Conservation (phyloP, 37 sponge, comb jelly and placozoan genomes). For the Corticium candelabrum region DNA sequence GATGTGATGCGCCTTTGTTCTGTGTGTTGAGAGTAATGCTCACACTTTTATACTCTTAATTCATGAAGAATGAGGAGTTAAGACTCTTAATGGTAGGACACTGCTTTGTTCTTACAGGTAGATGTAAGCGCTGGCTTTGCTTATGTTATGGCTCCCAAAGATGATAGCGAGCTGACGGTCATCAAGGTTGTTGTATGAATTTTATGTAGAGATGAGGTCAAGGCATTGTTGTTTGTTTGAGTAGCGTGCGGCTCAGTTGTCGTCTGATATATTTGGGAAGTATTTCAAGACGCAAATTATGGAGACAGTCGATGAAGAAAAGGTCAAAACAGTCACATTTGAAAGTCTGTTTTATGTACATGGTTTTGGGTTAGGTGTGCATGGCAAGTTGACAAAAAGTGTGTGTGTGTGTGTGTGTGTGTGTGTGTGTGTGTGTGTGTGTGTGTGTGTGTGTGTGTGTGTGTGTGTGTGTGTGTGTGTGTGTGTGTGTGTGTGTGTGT, state of each 20-base stretch:
- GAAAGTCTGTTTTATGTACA: neutral
- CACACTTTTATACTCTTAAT: no score
- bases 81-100: neutral
- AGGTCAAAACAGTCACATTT: constrained; percentile 23
- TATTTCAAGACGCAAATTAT: constrained; percentile 82
- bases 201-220: neutral
- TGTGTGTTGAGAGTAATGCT: no score
- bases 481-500: neutral
- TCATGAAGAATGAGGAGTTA: neutral
- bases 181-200: constrained; percentile 54
- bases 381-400: neutral
- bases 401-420: neutral
- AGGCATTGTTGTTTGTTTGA: constrained; percentile 1
- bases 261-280: constrained; percentile 85
- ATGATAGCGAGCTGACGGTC: constrained; percentile 50
- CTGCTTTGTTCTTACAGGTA: constrained; percentile 28
- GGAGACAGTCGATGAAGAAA: constrained; percentile 81
- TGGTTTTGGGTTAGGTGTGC: neutral
- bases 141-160: constrained; percentile 68
- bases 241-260: constrained; percentile 69
- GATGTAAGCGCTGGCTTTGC: constrained; percentile 78
- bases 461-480: neutral
- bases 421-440: no score
- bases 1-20: no score
- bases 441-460: constrained; percentile 14